Evolutionary conservation across 2,113 vertebrate species (phyloP).

Genomic region (Oryzias curvinotus): DNA sequence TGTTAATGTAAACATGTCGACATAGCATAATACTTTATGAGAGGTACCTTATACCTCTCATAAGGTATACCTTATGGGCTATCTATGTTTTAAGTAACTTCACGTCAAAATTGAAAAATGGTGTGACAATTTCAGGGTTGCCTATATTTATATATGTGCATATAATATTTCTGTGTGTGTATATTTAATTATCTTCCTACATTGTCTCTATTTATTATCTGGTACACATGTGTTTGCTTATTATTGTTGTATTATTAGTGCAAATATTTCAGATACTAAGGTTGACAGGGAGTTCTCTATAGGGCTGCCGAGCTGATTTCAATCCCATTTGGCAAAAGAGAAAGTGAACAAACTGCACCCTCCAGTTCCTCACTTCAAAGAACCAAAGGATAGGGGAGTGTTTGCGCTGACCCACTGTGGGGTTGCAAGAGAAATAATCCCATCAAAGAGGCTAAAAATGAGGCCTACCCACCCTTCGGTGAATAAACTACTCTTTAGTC

Average conservation of each 20-base stretch:
- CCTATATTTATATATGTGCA: too few species aligned
- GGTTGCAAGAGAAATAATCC: constrained; percentile 54
- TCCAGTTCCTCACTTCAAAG: constrained; percentile 69
- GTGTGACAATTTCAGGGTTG: too few species aligned
- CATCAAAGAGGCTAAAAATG: constrained; percentile 58
- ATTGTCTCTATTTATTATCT: constrained; percentile 58
- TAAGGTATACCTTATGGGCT: too few species aligned
- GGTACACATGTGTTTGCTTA: constrained; percentile 43
- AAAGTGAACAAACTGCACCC: constrained; percentile 49
- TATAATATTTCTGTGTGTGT: not conserved
- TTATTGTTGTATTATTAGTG: constrained; percentile 50
- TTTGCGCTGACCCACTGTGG: constrained; percentile 39
- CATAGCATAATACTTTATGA: too few species aligned
- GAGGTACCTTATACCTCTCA: too few species aligned
- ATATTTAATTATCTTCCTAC: constrained; percentile 50
- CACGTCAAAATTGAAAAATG: too few species aligned
- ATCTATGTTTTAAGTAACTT: too few species aligned
- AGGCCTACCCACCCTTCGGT: constrained; percentile 28
- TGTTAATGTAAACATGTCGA: too few species aligned
- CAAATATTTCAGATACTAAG: constrained; percentile 26
- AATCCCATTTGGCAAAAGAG: constrained; percentile 47
- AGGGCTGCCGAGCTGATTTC: constrained; percentile 50
- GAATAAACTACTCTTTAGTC: constrained; percentile 4
- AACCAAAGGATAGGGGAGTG: constrained; percentile 26
- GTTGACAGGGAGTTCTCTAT: constrained; percentile 43